Percentiles rank a stretch among this genome's conserved stretches.
Conservation (phyloP, 2,113 vertebrate species). For the Micronisus gabar region DNA sequence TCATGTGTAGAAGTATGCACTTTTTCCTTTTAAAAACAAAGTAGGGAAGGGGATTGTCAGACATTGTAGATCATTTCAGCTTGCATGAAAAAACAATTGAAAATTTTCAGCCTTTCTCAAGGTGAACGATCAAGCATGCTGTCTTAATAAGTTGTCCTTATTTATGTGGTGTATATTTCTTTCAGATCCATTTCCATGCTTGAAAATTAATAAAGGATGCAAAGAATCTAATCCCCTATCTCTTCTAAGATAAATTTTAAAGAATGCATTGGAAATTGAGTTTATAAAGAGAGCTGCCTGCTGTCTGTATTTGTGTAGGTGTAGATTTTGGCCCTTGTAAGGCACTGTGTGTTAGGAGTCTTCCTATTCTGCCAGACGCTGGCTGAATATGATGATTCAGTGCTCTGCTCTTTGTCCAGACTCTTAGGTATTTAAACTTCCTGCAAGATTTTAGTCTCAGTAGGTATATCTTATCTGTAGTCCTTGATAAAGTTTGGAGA, state of each 20-base stretch:
- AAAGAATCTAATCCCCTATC: conserved; percentile 26
- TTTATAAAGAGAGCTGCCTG: background rate
- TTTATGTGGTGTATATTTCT: conserved; percentile 36
- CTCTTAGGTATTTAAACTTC: background rate
- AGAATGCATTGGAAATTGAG: background rate
- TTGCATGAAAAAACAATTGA: conserved; percentile 22
- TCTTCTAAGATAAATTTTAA: background rate
- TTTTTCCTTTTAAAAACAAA: background rate
- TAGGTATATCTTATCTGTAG: background rate
- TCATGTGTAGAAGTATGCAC: background rate
- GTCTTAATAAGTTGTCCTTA: conserved; percentile 31
- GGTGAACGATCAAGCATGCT: conserved; percentile 33
- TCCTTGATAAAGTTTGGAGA: background rate
- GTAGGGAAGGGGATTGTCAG: background rate
- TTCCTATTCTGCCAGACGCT: background rate
- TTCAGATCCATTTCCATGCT: conserved; percentile 37
- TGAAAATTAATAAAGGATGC: conserved; percentile 44
- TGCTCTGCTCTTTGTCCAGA: background rate
- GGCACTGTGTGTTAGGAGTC: background rate
- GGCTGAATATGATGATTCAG: background rate
- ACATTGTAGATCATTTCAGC: background rate
- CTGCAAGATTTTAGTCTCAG: background rate
- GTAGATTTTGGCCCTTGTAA: background rate
- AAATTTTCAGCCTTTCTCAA: conserved; percentile 39
- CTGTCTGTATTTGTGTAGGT: background rate